Evolutionary conservation across 2,888 invertebrate species (phyloP), one percentile per base, ranked within the genome.

Genomic region (Tanytarsus gracilentus): DNA sequence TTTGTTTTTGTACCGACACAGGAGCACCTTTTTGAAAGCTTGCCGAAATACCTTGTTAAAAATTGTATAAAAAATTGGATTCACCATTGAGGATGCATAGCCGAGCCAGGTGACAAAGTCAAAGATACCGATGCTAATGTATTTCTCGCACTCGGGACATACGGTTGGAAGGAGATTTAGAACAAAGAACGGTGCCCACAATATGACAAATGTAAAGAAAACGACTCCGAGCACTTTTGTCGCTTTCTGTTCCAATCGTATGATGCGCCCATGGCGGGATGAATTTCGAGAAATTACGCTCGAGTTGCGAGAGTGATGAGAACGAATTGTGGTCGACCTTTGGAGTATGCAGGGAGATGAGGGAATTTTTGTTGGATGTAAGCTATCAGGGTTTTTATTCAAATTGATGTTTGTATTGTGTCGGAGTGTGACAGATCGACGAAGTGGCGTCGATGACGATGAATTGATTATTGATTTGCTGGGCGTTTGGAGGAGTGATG

Each of bases 101-200:
- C 95, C 95, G 63, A 95, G 76, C 95, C 95, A 95, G 50, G 93
- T 83, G 61, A 89, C 93, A 63, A 89, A 80, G 70, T 91, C 90
- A 68, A 89, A 85, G 48, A 92, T 85, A 79, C 88, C 86, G 64
- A 79, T 81, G 58, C 87, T 80, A 55, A 88, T 82, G 61, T 83
- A 78, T 36, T 81, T 79, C 68, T 88, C 88, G 68, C 92, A 93
- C 64, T 85, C 81, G 7, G 82, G 80, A 68, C 93, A 94, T 7
- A 93, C 79, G 0, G 87, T 88, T 11, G 90, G 87, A 64, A 93
- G 76, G 69, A 95, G 79, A 70, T 95, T 95, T 9, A 92, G 78
- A 6, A 91, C 86, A 72, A 95, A 95, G 75, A 95, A 95, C 9
- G 95, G 95, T n/a, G 93, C 88, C 94, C 95, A 95, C 33, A 94